Percentiles rank a stretch among this genome's conserved stretches.
Conservation (phyloP, 2,113 vertebrate species). For the Acrocephalus kingi region DNA sequence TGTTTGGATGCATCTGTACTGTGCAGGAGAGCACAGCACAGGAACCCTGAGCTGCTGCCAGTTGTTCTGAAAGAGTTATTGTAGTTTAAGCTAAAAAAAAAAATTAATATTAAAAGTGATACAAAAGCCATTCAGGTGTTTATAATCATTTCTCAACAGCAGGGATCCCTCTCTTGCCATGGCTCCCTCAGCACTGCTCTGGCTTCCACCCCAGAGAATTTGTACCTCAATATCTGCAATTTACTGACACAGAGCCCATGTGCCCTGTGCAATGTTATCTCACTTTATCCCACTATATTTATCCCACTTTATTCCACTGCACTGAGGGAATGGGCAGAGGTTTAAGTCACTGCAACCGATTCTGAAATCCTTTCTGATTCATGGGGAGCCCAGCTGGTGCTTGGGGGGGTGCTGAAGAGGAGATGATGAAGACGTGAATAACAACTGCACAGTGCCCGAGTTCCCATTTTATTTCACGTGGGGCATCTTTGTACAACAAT, state of each 20-base stretch:
- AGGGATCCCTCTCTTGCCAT: background rate
- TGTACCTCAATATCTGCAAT: background rate
- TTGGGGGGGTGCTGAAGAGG: background rate
- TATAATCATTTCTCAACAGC: background rate
- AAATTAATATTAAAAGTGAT: background rate
- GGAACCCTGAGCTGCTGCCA: background rate
- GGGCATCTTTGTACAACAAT: background rate
- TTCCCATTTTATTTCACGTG: background rate
- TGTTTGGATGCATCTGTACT: background rate
- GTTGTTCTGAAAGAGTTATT: background rate
- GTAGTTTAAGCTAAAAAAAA: background rate
- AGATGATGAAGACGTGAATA: background rate
- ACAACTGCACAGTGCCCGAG: background rate
- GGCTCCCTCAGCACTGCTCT: background rate
- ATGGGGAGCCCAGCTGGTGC: accelerated
- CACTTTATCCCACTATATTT: too few species aligned
- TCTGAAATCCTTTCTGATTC: background rate
- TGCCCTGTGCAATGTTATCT: background rate
- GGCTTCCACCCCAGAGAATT: background rate
- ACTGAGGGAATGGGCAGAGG: background rate
- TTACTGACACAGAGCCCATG: background rate
- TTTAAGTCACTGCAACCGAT: accelerated
- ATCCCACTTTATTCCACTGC: background rate
- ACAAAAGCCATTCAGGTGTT: background rate
- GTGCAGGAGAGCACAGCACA: background rate